Percentiles rank a stretch among this genome's conserved stretches.
Conservation (phyloP, 2,113 vertebrate genomes). For the Nothocercus julius region DNA sequence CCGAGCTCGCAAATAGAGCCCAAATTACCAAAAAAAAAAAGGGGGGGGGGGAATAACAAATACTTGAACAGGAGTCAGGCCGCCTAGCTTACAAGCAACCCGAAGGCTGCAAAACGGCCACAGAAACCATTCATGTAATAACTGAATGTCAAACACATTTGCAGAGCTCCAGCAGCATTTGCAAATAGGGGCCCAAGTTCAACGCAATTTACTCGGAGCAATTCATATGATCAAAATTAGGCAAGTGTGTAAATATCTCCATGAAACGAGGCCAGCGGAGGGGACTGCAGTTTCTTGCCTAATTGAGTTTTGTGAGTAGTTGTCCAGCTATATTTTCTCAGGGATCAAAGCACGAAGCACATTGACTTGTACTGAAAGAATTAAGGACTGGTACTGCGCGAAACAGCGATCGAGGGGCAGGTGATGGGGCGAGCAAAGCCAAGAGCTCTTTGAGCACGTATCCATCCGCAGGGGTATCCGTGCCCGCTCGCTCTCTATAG, state of each 20-base stretch:
- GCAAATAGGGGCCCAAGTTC: not conserved
- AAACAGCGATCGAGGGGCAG: not conserved
- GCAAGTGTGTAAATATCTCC: not conserved
- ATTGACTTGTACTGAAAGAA: not conserved
- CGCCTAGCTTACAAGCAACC: conserved; percentile 5
- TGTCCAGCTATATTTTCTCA: not conserved
- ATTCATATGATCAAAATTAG: not conserved
- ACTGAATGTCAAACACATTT: not conserved
- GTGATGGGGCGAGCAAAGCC: rapidly evolving
- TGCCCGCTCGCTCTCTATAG: not conserved
- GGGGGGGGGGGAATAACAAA: not conserved
- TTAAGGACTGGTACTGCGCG: not conserved
- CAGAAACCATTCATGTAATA: conserved; percentile 8
- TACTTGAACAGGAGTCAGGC: conserved; percentile 39
- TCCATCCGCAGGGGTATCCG: not conserved
- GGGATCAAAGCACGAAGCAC: rapidly evolving
- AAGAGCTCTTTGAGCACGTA: not conserved
- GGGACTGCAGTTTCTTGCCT: not conserved
- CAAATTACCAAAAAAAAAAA: not conserved
- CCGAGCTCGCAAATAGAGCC: not conserved
- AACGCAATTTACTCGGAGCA: not conserved
- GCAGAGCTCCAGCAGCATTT: not conserved
- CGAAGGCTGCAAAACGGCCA: not conserved
- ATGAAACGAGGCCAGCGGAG: not conserved
- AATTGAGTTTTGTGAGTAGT: not conserved